Conservation (phyloP, 2,888 invertebrate species). For the Drosophila nr. fundita region DNA sequence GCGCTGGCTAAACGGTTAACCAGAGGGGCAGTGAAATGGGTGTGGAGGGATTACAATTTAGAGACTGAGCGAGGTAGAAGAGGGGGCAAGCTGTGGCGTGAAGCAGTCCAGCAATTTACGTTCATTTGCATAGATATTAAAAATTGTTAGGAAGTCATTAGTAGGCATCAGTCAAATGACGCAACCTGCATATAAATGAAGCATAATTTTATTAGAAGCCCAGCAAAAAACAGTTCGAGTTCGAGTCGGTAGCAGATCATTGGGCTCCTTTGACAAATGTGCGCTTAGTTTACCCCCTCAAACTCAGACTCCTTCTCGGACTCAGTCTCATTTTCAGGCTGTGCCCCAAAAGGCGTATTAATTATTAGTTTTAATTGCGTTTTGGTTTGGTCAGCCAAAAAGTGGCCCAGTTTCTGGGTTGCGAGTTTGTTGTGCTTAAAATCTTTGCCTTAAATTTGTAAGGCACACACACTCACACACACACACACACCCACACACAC, state of each 20-base stretch:
- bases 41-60: conserved; percentile 39
- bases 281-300: conserved; percentile 23
- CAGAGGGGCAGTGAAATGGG: conserved; percentile 41
- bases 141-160: conserved; percentile 82
- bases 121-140: conserved; percentile 83
- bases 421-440: conserved; percentile 15
- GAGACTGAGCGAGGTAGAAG: conserved; percentile 7
- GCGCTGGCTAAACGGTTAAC: conserved; percentile 77
- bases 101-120: conserved; percentile 76
- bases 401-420: neutral
- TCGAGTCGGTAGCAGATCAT: conserved; percentile 50
- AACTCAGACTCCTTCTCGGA: conserved; percentile 3
- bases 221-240: conserved; percentile 5
- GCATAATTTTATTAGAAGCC: conserved; percentile 78
- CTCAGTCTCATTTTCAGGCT: neutral
- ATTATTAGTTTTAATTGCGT: conserved; percentile 78
- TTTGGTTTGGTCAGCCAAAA: conserved; percentile 49
- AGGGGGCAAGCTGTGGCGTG: conserved; percentile 30
- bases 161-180: conserved; percentile 81
- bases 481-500: neutral
- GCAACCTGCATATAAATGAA: conserved; percentile 81
- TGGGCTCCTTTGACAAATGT: conserved; percentile 47
- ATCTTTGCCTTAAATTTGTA: too few species aligned
- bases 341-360: conserved; percentile 61
- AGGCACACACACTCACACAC: neutral